Evolutionary conservation across 2,888 invertebrate genomes (phyloP), one percentile per base, ranked within the genome.

Genomic region (Drosophila niveifrons): DNA sequence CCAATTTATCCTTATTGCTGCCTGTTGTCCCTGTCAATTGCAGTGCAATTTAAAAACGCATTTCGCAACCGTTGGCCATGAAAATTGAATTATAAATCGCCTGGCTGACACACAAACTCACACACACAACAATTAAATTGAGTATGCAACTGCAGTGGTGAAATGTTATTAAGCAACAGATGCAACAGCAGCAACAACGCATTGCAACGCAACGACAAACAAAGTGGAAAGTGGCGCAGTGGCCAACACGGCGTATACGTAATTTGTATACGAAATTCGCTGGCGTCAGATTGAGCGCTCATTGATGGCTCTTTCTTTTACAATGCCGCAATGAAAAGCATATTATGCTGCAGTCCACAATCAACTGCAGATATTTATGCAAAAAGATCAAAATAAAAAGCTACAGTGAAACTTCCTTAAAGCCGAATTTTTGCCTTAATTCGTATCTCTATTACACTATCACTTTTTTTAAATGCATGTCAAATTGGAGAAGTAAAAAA

Each of bases 21-120:
- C 53, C 55, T 63, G 64, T 65, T 65, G 62, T 50, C 28, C 15
- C 70, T 70, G 75, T 75, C 75, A 76, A 75, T 65, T 70, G 67
- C 58, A 66, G 58, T 18, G 53, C 61, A 83, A 67, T 80, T 80
- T 68, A 66, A 73, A 67, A 81, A 61, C 66, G 58, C 78, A 78
- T 82, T 78, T 71, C 44, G 48, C 68, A 63, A 55, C 43, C 58
- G 58, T 28, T 58, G 46, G 50, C 53, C 68, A 59, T 53, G 68
- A 51, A 75, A 81, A 78, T 78, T 58, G 52, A 81, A 74, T 84
- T 68, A 63, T 64, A 59, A 34, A 44, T 61, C 10, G 9, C 13
- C 15, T 28, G 29, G 17, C 57, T 44, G 36, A 41, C 10, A 17
- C 44, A 56, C 46, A 36, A n/a, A n/a, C n/a, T n/a, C 9, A 47